Conservation (phyloP, 1,140 invertebrate genomes). For the Hypothenemus hampei region DNA sequence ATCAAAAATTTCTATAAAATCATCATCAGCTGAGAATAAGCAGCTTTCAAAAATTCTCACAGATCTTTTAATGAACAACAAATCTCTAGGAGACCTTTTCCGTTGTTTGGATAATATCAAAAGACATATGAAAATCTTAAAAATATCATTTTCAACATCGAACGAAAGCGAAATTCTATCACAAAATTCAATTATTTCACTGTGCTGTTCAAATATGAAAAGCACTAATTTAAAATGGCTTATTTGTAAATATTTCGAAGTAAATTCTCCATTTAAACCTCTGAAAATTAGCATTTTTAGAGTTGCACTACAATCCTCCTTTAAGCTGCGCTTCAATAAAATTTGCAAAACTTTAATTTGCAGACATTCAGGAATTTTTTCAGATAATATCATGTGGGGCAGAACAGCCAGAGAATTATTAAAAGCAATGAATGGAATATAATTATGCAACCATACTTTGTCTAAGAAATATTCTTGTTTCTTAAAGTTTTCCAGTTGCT, state of each 20-base stretch:
- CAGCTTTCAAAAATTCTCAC: slow-evolving; percentile 8
- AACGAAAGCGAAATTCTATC: no score
- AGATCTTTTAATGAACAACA: slow-evolving; percentile 2
- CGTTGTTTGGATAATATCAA: slow-evolving; percentile 19
- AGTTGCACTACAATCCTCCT: no score
- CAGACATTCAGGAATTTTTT: slow-evolving; percentile 19
- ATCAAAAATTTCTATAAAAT: slow-evolving; percentile 12
- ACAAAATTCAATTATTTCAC: no score
- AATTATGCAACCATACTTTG: slow-evolving; percentile 30
- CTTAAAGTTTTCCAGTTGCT: not conserved
- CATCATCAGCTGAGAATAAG: slow-evolving; percentile 1
- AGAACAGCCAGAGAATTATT: slow-evolving; percentile 3
- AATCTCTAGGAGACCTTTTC: not conserved
- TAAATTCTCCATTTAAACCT: slow-evolving; percentile 10
- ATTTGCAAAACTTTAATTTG: slow-evolving; percentile 28
- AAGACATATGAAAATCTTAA: slow-evolving; percentile 28
- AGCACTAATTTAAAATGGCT: slow-evolving; percentile 30
- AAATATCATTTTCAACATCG: no score
- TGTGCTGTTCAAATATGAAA: slow-evolving; percentile 17
- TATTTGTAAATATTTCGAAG: slow-evolving; percentile 23
- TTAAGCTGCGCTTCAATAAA: slow-evolving; percentile 20
- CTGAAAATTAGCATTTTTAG: no score
- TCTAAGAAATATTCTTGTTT: slow-evolving; percentile 4
- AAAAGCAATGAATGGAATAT: slow-evolving; percentile 21
- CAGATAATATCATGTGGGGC: slow-evolving; percentile 2